phyloP scores from a whole-genome alignment of 2,113 vertebrate genomes.

The Arothron firmamentum region DNA sequence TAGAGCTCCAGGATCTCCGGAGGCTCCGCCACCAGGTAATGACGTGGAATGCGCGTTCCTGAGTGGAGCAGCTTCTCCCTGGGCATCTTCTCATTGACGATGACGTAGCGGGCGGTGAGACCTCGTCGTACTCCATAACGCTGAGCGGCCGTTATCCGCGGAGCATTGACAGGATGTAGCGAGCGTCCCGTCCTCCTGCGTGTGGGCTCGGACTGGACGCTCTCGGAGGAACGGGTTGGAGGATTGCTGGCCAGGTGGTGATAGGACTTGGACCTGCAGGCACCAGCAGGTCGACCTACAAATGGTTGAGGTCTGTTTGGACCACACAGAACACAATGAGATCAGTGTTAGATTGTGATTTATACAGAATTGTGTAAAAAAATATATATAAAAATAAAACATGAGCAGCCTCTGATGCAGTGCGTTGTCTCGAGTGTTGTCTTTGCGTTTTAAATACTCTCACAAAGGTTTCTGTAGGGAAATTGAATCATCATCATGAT shows the following conservation, averaged over 20 bases:
- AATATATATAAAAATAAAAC: too few relatives aligned
- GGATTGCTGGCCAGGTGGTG: constrained; percentile 66
- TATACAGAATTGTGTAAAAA: too few relatives aligned
- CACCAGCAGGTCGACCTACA: constrained; percentile 67
- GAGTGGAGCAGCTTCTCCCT: constrained; percentile 74
- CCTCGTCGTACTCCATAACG: constrained; percentile 66
- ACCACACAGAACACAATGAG: constrained; percentile 10
- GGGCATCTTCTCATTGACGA: constrained; percentile 81
- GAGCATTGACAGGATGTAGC: constrained; percentile 51
- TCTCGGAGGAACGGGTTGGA: constrained; percentile 60
- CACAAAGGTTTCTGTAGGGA: too few relatives aligned
- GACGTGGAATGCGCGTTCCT: constrained; percentile 75
- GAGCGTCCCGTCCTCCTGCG: constrained; percentile 77
- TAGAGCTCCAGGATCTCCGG: constrained; percentile 77
- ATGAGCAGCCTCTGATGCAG: too few relatives aligned
- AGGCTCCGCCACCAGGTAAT: constrained; percentile 73
- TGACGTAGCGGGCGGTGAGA: constrained; percentile 76
- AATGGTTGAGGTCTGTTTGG: constrained; percentile 68
- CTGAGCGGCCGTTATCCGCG: constrained; percentile 51
- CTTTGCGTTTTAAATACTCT: too few relatives aligned
- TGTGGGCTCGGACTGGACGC: constrained; percentile 78
- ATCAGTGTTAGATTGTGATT: too few relatives aligned
- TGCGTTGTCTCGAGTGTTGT: too few relatives aligned
- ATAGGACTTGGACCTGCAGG: constrained; percentile 73
- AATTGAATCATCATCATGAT: too few relatives aligned